Conservation (phyloP, 2,888 invertebrate genomes). For the Gastrophysa polygoni region DNA sequence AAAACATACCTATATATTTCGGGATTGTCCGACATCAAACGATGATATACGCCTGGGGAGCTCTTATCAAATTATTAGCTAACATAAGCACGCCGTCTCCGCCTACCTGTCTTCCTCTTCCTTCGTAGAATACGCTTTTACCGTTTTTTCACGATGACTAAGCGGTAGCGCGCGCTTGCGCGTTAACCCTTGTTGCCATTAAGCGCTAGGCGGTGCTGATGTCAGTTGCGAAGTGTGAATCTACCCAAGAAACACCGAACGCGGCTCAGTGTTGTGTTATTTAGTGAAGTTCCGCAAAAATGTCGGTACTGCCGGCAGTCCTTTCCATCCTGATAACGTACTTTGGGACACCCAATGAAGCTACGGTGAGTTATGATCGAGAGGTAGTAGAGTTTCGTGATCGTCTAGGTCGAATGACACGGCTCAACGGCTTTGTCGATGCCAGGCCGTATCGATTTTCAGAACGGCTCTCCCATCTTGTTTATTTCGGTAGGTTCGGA, state of each 20-base stretch:
- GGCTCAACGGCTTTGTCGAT: background rate
- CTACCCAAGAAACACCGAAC: constrained; percentile 53
- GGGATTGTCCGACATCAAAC: background rate
- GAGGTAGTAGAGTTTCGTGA: too few species aligned
- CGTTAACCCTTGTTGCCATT: background rate
- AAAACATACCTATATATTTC: too few species aligned
- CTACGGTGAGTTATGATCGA: constrained; percentile 64
- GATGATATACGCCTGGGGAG: background rate
- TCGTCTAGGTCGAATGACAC: too few species aligned
- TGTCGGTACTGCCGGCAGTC: constrained; percentile 68
- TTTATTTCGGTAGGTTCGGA: background rate
- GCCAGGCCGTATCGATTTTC: background rate
- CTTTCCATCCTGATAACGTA: constrained; percentile 66
- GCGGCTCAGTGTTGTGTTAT: constrained; percentile 47
- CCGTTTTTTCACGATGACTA: background rate
- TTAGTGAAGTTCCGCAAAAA: constrained; percentile 54
- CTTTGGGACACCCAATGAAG: constrained; percentile 64
- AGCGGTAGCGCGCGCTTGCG: background rate
- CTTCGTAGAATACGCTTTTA: background rate
- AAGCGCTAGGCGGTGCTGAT: constrained; percentile 50
- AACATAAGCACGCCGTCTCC: background rate
- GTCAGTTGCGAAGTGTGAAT: constrained; percentile 54
- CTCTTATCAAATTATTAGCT: background rate
- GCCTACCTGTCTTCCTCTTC: background rate
- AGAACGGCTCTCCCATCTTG: background rate